Conservation (phyloP, 2,888 invertebrate species). For the Brassicogethes aeneus region DNA sequence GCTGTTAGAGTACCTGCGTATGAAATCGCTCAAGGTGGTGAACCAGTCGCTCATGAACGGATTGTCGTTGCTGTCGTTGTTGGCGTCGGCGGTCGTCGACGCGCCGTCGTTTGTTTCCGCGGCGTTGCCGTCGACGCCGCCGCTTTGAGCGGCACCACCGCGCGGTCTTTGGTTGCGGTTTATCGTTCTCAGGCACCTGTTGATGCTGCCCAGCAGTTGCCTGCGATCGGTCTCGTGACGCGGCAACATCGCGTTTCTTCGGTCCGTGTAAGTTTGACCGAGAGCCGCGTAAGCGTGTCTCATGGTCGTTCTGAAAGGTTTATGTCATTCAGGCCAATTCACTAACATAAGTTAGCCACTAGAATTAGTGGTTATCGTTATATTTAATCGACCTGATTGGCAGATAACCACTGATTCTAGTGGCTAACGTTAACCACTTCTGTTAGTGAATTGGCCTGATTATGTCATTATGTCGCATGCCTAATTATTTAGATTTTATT, state of each 20-base stretch:
- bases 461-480: too few relatives aligned
- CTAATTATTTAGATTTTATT: too few relatives aligned
- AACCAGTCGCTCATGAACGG: conserved; percentile 10
- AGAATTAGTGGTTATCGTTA: too few relatives aligned
- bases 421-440: too few relatives aligned
- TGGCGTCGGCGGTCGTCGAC: not conserved
- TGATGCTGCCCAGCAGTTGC: conserved; percentile 24
- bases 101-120: conserved; percentile 1
- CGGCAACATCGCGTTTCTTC: conserved; percentile 32
- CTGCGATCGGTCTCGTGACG: conserved; percentile 21
- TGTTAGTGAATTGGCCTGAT: too few relatives aligned
- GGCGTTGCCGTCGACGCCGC: conserved; percentile 4
- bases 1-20: not conserved
- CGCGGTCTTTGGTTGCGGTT: too few relatives aligned
- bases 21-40: conserved; percentile 1
- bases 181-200: too few relatives aligned
- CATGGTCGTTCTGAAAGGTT: conserved; percentile 31
- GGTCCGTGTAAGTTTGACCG: conserved; percentile 31
- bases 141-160: too few relatives aligned
- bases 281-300: conserved; percentile 30
- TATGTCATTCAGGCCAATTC: too few relatives aligned
- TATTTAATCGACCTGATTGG: too few relatives aligned
- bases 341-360: too few relatives aligned
- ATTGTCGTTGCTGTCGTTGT: not conserved
- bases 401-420: too few relatives aligned